Base-by-base conservation (phyloP, 2,888 invertebrate species). In the Leptarthrus brevirostris region DNA sequence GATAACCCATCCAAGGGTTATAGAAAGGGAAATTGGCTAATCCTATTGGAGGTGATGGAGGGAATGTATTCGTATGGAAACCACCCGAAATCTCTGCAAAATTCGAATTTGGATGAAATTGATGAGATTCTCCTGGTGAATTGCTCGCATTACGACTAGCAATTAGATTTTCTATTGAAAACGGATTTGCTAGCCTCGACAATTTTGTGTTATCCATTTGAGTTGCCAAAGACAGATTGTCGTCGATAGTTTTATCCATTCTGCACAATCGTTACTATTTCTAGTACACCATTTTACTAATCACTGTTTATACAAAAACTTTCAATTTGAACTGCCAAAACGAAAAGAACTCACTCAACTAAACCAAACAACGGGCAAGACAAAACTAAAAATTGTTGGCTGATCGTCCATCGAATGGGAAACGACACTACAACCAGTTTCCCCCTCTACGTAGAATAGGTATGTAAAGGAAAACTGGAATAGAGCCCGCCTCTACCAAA, bases 1-100 rank as follows among this genome's bases (percentile, higher is more conserved):
- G 83, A 64, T 85, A 85, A 44, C 84, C 85, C 73, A 85, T 79
- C 85, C 85, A 85, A 52, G 85, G 85, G 78, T 84, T 84, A 66
- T 84, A 85, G 8, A 85, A 80, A 0, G 84, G 83, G 71, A 85
- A 83, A 78, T 83, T 84, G 16, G 82, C 80, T 10, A 83, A 30
- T 6, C 53, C 70, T 8, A 49, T 16, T 49, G 49, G 22, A 2
- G 61, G 40, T 10, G 71, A 40, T 18, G 47, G 10, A 1, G 61
- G 34, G 34, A 71, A 74, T 61, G 58, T 71, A 18, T 49, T 70
- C 22, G 70, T 18, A 24, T 56, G 56, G 30, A 74, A 69, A 12
- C 10, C 24, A 16, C 8, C 12, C 16, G 18, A 20, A 20, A 30
- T 16, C 20, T 70, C 70, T 6, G n/a, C 22, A 6, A 30, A n/a